Evolutionary conservation across 1,140 invertebrate species (phyloP), one percentile per base, ranked within the genome.

Genomic region (Drosophila sproati): DNA sequence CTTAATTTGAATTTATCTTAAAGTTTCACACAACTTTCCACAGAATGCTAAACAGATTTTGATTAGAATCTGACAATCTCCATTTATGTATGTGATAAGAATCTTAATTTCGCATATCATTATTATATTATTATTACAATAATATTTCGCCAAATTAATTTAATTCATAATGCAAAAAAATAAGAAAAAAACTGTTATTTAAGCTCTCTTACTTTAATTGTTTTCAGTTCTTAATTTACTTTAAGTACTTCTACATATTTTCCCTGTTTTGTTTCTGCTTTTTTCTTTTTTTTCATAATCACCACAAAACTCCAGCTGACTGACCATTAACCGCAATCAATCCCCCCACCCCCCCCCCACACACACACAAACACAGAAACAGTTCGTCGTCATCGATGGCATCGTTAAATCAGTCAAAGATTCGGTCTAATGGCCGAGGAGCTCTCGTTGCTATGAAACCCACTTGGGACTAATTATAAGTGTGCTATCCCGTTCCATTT

Each of bases 391-490:
- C 20, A 28, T 20, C 34, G 28, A 54, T 54, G n/a, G 20, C 55
- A 41, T 10, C 4, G 34, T 12, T 10, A 28, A 69, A 60, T 51
- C 51, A 51, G 39, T 5, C 32, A 47, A 35, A 61, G 37, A 61
- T 69, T 52, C 31, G 5, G 57, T 29, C 51, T 68, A 73, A 73
- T 73, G 71, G 71, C 34, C 64, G 50, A 61, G 57, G 43, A 39
- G 43, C 35, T 48, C 81, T 80, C 57, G 77, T 82, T 88, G 83
- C 75, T 76, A 73, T 70, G 79, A 67, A 82, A 80, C 67, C 64
- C 83, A 73, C 83, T 80, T 87, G 82, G 85, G 85, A 87, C 77
- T 87, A 88, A 89, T 87, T 89, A 87, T 87, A 89, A 80, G 77
- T 78, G 52, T 60, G 71, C 62, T 71, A 78, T 82, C 68, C 70